Percentiles rank a stretch among this genome's conserved stretches.
Conservation (phyloP, 2,888 invertebrate genomes). For the Matsumyia berberina region DNA sequence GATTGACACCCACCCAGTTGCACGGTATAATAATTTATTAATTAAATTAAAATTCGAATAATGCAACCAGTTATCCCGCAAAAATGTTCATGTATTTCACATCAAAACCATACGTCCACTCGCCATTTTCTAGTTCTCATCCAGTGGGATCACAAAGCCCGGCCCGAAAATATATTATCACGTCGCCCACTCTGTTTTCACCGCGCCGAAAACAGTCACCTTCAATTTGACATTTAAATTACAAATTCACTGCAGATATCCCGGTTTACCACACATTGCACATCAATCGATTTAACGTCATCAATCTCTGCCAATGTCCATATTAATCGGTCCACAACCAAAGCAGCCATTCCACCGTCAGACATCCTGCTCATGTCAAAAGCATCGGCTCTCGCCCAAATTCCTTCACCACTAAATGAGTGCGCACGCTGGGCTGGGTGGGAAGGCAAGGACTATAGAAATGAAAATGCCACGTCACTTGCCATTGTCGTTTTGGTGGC, state of each 20-base stretch:
- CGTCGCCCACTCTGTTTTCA: slow-evolving; percentile 29
- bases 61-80: slow-evolving; percentile 30
- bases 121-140: slow-evolving; percentile 15
- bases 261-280: slow-evolving; percentile 73
- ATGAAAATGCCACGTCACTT: slow-evolving; percentile 57
- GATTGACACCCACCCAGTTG: slow-evolving; percentile 48
- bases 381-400: slow-evolving; percentile 55
- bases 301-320: slow-evolving; percentile 75
- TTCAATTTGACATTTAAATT: slow-evolving; percentile 74
- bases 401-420: slow-evolving; percentile 46
- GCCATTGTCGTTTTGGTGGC: slow-evolving; percentile 47
- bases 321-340: slow-evolving; percentile 72
- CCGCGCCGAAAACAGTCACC: slow-evolving; percentile 45
- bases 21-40: slow-evolving; percentile 63
- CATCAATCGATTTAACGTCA: slow-evolving; percentile 74
- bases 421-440: not conserved
- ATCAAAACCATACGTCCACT: not conserved
- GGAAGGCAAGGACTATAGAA: slow-evolving; percentile 8
- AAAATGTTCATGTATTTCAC: not conserved
- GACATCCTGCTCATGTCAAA: slow-evolving; percentile 61
- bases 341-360: slow-evolving; percentile 12
- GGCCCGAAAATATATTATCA: slow-evolving; percentile 48
- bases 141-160: slow-evolving; percentile 32
- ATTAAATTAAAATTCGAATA: slow-evolving; percentile 62
- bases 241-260: slow-evolving; percentile 74